A percentile compares a stretch with the other conserved stretches of the same genome.
phyloP scores from a whole-genome alignment of 2,888 invertebrate species.

The Platynereis dumerilii region DNA sequence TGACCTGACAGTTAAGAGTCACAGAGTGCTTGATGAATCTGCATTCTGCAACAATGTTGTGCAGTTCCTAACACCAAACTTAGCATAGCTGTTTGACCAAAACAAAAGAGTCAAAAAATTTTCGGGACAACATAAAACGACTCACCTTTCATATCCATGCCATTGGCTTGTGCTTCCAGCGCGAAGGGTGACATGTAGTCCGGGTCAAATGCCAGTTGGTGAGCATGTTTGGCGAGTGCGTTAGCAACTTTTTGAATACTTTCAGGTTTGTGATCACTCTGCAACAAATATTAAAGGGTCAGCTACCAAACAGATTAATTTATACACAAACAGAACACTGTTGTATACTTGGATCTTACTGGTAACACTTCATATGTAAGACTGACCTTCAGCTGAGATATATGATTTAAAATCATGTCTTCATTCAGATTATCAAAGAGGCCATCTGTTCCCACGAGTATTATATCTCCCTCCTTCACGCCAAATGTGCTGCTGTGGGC shows the following conservation, averaged over 20 bases:
- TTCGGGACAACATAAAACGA: too few relatives aligned
- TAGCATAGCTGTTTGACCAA: too few relatives aligned
- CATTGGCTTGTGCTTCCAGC: constrained; percentile 36
- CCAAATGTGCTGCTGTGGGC: constrained; percentile 87
- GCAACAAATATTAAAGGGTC: too few relatives aligned
- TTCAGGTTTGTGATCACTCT: constrained; percentile 35
- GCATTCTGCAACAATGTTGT: too few relatives aligned
- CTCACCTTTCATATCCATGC: constrained; percentile 28
- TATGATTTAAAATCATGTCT: constrained; percentile 82
- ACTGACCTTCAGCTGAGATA: constrained; percentile 49
- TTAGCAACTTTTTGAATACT: constrained; percentile 87
- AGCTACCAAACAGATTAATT: not conserved
- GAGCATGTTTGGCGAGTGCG: constrained; percentile 93
- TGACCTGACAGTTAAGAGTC: too few relatives aligned
- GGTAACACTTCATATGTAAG: not conserved
- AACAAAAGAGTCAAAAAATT: too few relatives aligned
- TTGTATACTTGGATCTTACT: too few relatives aligned
- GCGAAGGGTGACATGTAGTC: constrained; percentile 40
- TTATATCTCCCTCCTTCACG: constrained; percentile 82
- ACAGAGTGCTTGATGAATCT: too few relatives aligned
- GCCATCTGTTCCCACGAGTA: constrained; percentile 95
- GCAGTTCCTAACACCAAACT: too few relatives aligned
- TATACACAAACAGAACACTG: too few relatives aligned
- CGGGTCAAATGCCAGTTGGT: constrained; percentile 91
- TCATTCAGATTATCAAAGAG: constrained; percentile 98